A percentile compares a stretch with the other conserved stretches of the same genome.
Evolutionary conservation across 2,797 vertebrate species (phyloP).

Genomic region (Danionella dracula): DNA sequence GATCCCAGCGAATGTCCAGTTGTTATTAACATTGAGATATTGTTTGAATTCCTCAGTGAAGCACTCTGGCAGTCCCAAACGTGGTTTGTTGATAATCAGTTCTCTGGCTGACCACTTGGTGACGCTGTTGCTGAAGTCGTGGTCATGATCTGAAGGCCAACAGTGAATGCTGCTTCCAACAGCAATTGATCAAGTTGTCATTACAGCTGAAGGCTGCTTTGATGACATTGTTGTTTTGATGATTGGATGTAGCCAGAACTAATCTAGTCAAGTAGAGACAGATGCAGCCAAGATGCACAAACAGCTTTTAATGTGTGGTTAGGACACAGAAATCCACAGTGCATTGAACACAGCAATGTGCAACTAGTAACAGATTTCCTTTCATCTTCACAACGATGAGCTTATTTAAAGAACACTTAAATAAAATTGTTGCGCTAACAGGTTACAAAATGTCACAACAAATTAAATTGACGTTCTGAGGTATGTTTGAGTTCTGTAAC

Average conservation of each 20-base stretch:
- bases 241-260: neutral
- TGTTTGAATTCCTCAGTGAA: neutral
- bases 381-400: neutral
- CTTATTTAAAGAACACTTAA: neutral
- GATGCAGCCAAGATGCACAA: neutral
- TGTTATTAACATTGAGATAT: neutral
- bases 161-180: neutral
- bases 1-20: neutral
- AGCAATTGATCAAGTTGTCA: neutral
- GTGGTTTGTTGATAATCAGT: constrained; percentile 35
- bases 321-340: neutral
- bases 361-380: neutral
- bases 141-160: neutral
- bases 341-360: neutral
- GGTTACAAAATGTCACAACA: neutral
- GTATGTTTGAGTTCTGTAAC: neutral
- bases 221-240: neutral
- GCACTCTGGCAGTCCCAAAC: neutral
- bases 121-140: constrained; percentile 42
- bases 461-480: neutral
- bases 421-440: neutral
- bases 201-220: neutral
- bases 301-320: neutral
- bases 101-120: constrained; percentile 46
- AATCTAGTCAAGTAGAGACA: neutral